Evolutionary conservation across 2,888 invertebrate species (phyloP), one percentile per base, ranked within the genome.

Genomic region (Phrixothrix hirtus): DNA sequence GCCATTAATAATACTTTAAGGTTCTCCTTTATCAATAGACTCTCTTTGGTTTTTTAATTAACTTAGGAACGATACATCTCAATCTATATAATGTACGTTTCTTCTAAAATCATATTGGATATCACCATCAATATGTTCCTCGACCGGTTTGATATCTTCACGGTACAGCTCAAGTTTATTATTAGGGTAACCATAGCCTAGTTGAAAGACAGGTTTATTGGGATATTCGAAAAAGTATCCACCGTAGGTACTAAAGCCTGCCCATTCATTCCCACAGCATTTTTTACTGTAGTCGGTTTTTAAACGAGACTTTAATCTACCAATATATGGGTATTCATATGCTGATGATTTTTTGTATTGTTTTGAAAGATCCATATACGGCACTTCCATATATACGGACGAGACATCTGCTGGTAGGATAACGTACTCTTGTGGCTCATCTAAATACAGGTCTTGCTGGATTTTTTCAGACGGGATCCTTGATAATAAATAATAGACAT

Each of bases 101-200:
- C 73, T 74, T 57, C 72, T 66, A 61, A 74, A 74, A 64, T 74
- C 74, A 58, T 73, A 74, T 58, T 71, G 71, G 12, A 73, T 54
- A 60, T 74, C 74, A 44, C 63, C 72, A 43, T 72, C 68, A 48
- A 68, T 71, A 45, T 69, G 63, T 58, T 74, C 74, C 6, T 61
- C 68, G 59, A 74, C 72, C 60, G 74, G 74, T 65, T 73, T 74
- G 32, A 71, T 55, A 43, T 70, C 65, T 13, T 45, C 25, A 14
- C 12, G 21, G 17, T 43, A 37, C 38, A 43, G 45, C 27, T 52
- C 49, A 55, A 46, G 31, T 41, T 58, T 52, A 52, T 52, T 44
- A 43, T 30, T 44, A 46, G 52, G 32, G 21, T 43, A 43, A 30
- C 32, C 27, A 16, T 39, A 29, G 1, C 29, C 39, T 38, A 27